Conservation (phyloP, 2,888 invertebrate genomes). For the Prenolepis imparis region DNA sequence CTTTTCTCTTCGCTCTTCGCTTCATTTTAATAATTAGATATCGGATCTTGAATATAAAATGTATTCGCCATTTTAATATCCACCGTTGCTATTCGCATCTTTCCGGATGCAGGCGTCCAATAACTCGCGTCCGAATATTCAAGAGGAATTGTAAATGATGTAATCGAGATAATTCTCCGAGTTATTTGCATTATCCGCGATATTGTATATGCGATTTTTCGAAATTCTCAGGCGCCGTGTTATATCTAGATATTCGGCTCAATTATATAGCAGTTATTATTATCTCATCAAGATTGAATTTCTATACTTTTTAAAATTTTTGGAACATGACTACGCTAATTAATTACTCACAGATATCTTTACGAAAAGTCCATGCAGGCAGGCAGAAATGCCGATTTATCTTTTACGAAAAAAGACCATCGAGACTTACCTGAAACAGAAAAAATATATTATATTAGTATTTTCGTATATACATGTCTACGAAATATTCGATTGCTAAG, state of each 20-base stretch:
- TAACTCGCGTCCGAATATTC: constrained; percentile 33
- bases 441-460: constrained; percentile 45
- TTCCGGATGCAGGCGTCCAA: no score
- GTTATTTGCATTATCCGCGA: neutral
- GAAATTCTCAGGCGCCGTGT: neutral
- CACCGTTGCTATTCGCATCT: neutral
- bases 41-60: constrained; percentile 27
- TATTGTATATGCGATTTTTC: neutral
- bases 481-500: neutral
- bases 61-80: constrained; percentile 43
- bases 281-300: no score
- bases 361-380: constrained; percentile 27
- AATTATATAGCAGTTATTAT: neutral
- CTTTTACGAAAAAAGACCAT: neutral
- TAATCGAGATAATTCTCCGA: neutral
- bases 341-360: constrained; percentile 59
- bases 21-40: constrained; percentile 47
- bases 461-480: neutral
- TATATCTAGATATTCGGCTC: neutral
- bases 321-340: neutral
- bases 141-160: constrained; percentile 3
- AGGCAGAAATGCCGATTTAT: constrained; percentile 3
- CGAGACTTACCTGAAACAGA: constrained; percentile 69
- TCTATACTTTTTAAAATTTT: no score
- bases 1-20: neutral